Evolutionary conservation across 2,888 invertebrate species (phyloP).

Genomic region (Epinotia demarniana): DNA sequence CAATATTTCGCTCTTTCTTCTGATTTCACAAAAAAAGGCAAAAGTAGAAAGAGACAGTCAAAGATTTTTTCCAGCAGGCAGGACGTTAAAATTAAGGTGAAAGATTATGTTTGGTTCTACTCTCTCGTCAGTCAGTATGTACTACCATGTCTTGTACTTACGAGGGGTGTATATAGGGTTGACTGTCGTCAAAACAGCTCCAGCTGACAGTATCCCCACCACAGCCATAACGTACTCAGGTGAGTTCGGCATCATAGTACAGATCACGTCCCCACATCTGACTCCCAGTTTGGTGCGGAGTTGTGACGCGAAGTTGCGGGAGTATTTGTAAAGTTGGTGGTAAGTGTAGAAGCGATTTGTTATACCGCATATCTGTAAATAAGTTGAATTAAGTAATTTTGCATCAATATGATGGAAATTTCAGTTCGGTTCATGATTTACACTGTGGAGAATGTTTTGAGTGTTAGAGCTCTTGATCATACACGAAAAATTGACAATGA

Average conservation of each 20-base stretch:
- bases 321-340: slow-evolving; percentile 84
- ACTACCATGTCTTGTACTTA: slow-evolving; percentile 56
- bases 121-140: not conserved
- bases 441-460: no score
- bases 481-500: no score
- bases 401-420: no score
- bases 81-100: no score
- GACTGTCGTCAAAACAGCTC: slow-evolving; percentile 86
- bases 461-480: no score
- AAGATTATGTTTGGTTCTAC: no score
- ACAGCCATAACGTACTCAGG: slow-evolving; percentile 87
- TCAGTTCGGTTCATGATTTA: no score
- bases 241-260: slow-evolving; percentile 87
- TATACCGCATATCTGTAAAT: slow-evolving; percentile 86
- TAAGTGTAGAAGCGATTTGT: slow-evolving; percentile 88
- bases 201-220: slow-evolving; percentile 87
- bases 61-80: no score
- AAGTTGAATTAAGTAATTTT: no score
- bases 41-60: no score
- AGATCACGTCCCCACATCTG: slow-evolving; percentile 85
- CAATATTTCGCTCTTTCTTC: no score
- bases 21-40: no score
- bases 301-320: slow-evolving; percentile 85
- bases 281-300: slow-evolving; percentile 86
- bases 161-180: slow-evolving; percentile 88